Percentiles rank a stretch among this genome's conserved stretches.
phyloP scores from a whole-genome alignment of 1,140 invertebrate genomes.

The Vollenhovia emeryi region DNA sequence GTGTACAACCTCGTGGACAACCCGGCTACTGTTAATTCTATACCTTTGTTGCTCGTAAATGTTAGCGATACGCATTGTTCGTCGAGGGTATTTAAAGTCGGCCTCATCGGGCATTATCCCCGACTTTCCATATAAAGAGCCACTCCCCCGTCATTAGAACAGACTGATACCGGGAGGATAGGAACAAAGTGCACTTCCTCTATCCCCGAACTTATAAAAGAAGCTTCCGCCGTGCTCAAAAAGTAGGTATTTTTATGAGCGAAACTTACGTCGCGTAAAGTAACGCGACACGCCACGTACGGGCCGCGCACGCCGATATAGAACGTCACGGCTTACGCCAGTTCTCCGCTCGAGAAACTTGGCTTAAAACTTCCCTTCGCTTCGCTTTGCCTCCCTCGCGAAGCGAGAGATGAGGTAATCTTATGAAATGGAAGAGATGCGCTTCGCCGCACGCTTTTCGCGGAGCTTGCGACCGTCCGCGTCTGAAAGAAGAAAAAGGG shows the following conservation, averaged over 20 bases:
- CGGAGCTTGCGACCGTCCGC: background rate
- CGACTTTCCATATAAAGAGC: constrained; percentile 28
- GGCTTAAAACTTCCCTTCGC: constrained; percentile 37
- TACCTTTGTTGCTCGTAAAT: constrained; percentile 43
- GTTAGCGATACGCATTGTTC: constrained; percentile 45
- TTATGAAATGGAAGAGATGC: constrained; percentile 47
- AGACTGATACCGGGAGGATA: background rate
- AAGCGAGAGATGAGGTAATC: constrained; percentile 28
- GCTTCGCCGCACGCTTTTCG: background rate
- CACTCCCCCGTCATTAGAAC: background rate
- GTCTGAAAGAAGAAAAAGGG: background rate
- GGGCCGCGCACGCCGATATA: constrained; percentile 8
- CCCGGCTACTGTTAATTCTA: constrained; percentile 64
- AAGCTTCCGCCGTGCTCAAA: background rate
- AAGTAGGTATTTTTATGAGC: constrained; percentile 14
- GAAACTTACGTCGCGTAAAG: constrained; percentile 22
- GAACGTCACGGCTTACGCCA: background rate
- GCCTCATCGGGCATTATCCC: constrained; percentile 23
- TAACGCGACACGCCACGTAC: constrained; percentile 14
- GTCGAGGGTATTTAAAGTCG: constrained; percentile 43
- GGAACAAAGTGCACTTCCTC: background rate
- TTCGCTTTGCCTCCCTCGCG: background rate
- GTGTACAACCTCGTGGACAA: constrained; percentile 32
- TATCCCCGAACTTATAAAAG: background rate
- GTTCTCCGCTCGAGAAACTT: constrained; percentile 12